These are phyloP conservation scores for Aradophagus sp. DNA, from an alignment of 1,140 invertebrate species.

Conservation along the genomic window DNA sequence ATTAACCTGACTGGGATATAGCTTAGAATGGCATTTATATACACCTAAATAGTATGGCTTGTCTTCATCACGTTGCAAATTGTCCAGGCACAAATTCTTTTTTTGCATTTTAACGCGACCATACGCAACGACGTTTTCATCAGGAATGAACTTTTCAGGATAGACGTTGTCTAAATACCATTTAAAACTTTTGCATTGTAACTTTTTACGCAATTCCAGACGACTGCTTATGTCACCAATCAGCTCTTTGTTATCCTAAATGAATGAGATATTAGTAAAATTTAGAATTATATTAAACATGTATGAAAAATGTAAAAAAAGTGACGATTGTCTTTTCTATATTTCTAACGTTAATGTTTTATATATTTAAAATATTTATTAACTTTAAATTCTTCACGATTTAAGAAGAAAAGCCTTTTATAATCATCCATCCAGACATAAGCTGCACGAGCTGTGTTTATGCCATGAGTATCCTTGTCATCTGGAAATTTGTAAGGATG, in stretches of 20 bases:
- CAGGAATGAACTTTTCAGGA: slow-evolving; percentile 90
- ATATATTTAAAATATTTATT: too few species aligned
- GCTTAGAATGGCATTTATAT: slow-evolving; percentile 83
- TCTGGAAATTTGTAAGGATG: slow-evolving; percentile 96
- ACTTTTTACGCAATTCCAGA: slow-evolving; percentile 80
- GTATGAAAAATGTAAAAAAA: too few species aligned
- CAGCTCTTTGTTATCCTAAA: slow-evolving; percentile 73
- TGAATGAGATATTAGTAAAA: slow-evolving; percentile 7
- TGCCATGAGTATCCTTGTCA: slow-evolving; percentile 91
- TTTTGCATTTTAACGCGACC: slow-evolving; percentile 76
- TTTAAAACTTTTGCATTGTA: slow-evolving; percentile 86
- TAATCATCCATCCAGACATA: slow-evolving; percentile 99
- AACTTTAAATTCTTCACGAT: slow-evolving; percentile 86
- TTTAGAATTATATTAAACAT: too few species aligned
- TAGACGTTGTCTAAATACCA: slow-evolving; percentile 89
- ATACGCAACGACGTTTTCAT: slow-evolving; percentile 85
- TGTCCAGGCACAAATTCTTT: slow-evolving; percentile 84
- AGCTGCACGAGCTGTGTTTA: slow-evolving; percentile 93
- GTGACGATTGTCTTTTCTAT: too few species aligned
- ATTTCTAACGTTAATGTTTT: too few species aligned
- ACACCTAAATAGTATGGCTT: slow-evolving; percentile 82
- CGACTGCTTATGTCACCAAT: slow-evolving; percentile 85
- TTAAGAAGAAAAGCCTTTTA: slow-evolving; percentile 88
- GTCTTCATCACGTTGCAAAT: slow-evolving; percentile 82
- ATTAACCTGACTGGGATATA: slow-evolving; percentile 75